These are phyloP conservation scores for Tetraodon nigroviridis DNA, from an alignment of 2,113 vertebrate species.

Conservation along the genomic window DNA sequence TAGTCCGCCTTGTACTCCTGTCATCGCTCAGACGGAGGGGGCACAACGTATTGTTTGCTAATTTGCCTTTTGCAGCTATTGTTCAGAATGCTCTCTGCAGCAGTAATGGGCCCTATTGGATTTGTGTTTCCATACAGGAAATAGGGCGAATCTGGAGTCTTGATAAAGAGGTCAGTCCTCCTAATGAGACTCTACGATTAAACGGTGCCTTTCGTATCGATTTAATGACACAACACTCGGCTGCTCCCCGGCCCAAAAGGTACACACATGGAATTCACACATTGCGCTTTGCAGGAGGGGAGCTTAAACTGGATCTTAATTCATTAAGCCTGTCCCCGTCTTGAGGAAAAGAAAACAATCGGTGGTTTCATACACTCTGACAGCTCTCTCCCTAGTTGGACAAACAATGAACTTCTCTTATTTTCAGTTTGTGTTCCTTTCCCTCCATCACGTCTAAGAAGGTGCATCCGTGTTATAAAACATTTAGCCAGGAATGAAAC, in stretches of 20 bases:
- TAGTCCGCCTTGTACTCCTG: constrained; percentile 47
- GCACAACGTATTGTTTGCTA: constrained; percentile 54
- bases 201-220: constrained; percentile 38
- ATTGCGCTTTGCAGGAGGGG: constrained; percentile 10
- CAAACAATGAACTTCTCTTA: constrained; percentile 62
- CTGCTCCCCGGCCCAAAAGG: constrained; percentile 19
- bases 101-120: constrained; percentile 28
- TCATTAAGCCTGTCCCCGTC: constrained; percentile 51
- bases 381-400: constrained; percentile 59
- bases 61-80: constrained; percentile 54
- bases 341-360: constrained; percentile 45
- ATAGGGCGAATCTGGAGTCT: constrained; percentile 16
- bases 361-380: constrained; percentile 51
- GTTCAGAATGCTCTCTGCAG: constrained; percentile 26
- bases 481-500: constrained; percentile 54
- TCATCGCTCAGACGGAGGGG: constrained; percentile 47
- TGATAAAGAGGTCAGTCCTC: constrained; percentile 48
- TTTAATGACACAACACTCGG: constrained; percentile 18
- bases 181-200: constrained; percentile 36
- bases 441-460: constrained; percentile 11
- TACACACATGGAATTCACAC: constrained; percentile 25
- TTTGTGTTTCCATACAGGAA: constrained; percentile 7
- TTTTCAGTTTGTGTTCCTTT: constrained; percentile 23
- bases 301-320: constrained; percentile 38
- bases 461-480: constrained; percentile 43